Evolutionary conservation across 2,113 vertebrate genomes (phyloP).

Genomic region (Tautogolabrus adspersus): DNA sequence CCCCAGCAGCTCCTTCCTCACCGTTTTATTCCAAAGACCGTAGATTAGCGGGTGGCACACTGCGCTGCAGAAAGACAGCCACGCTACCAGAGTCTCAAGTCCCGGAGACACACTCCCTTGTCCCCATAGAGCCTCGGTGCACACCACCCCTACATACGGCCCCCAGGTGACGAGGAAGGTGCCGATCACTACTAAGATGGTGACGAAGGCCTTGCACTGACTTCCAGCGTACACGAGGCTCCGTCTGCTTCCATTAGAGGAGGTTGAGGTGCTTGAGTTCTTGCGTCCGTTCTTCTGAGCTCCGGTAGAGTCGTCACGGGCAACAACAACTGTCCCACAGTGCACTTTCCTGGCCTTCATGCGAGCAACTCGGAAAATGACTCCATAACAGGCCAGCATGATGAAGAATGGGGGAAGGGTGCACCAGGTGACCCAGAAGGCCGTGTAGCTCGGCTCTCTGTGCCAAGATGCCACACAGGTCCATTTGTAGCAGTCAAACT

Average conservation of each 20-base stretch:
- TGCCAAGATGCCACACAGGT: conserved; percentile 97
- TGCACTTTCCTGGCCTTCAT: conserved; percentile 97
- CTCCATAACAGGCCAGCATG: conserved; percentile 94
- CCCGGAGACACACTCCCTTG: conserved; percentile 89
- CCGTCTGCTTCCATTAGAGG: conserved; percentile 91
- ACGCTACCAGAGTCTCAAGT: conserved; percentile 93
- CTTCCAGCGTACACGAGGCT: conserved; percentile 95
- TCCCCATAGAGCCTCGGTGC: conserved; percentile 93
- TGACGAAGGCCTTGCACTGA: conserved; percentile 97
- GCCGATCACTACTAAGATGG: conserved; percentile 95
- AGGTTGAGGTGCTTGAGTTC: conserved; percentile 95
- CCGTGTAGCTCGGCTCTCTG: conserved; percentile 89
- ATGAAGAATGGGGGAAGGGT: conserved; percentile 88
- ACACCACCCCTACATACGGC: conserved; percentile 93
- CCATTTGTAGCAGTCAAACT: conserved; percentile 97
- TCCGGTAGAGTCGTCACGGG: conserved; percentile 81
- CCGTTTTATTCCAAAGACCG: conserved; percentile 98
- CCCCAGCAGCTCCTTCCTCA: conserved; percentile 95
- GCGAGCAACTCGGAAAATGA: conserved; percentile 97
- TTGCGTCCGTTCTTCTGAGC: conserved; percentile 89
- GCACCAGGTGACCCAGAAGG: conserved; percentile 97
- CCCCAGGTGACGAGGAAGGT: conserved; percentile 95
- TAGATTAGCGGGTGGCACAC: conserved; percentile 97
- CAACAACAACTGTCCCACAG: conserved; percentile 89
- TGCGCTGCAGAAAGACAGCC: conserved; percentile 95